A percentile compares a stretch with the other conserved stretches of the same genome.
Evolutionary conservation across 2,888 invertebrate genomes (phyloP).

Genomic region (Harmothoe impar): DNA sequence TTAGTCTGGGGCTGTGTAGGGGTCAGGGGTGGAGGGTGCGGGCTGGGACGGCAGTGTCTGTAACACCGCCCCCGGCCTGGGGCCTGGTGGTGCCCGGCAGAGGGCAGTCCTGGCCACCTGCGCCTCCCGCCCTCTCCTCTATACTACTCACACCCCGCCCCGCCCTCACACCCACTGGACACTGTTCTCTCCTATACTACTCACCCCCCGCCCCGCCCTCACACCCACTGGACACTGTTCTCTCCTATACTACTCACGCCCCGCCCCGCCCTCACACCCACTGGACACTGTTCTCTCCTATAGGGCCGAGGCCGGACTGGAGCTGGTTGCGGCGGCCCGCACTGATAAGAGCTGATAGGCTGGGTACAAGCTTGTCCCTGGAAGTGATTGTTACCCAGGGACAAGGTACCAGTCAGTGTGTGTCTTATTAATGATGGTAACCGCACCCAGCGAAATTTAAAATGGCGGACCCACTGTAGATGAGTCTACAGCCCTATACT

Average conservation of each 20-base stretch:
- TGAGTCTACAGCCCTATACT: too few relatives aligned
- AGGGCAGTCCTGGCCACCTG: background rate
- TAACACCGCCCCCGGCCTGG: background rate
- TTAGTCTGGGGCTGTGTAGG: too few relatives aligned
- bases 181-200: background rate
- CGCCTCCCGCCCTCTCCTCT: background rate
- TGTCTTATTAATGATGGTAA: too few relatives aligned
- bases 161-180: background rate
- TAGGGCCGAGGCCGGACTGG: too few relatives aligned
- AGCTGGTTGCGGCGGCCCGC: too few relatives aligned
- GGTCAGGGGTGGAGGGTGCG: background rate
- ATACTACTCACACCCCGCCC: conserved; percentile 16
- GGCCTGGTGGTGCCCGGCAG: background rate
- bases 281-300: background rate
- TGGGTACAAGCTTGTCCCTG: too few relatives aligned
- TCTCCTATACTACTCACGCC: background rate
- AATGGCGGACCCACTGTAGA: too few relatives aligned
- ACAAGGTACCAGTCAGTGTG: too few relatives aligned
- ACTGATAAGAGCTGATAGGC: too few relatives aligned
- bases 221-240: background rate
- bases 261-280: background rate
- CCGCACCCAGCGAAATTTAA: too few relatives aligned
- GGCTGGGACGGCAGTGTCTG: background rate
- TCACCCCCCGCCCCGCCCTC: background rate
- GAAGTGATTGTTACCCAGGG: too few relatives aligned